Evolutionary conservation across 2,888 invertebrate species (phyloP).

Genomic region (Callimorpha dominula): DNA sequence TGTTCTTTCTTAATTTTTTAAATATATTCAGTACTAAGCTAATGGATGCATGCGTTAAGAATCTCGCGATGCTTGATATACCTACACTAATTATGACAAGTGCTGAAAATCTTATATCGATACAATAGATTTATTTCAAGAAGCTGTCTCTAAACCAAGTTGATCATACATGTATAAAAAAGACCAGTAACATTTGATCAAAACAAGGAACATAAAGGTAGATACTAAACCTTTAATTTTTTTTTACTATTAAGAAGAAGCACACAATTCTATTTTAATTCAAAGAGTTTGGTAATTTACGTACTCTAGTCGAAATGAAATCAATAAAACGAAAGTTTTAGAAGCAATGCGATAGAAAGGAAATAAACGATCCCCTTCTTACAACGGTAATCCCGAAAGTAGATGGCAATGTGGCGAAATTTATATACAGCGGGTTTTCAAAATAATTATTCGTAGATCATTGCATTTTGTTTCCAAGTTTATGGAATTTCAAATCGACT

Average conservation of each 20-base stretch:
- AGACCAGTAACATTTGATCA: too few relatives aligned
- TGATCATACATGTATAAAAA: too few relatives aligned
- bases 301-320: constrained; percentile 23
- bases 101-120: too few relatives aligned
- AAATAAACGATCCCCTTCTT: constrained; percentile 85
- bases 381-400: constrained; percentile 84
- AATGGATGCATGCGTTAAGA: background rate
- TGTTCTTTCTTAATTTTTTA: too few relatives aligned
- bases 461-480: constrained; percentile 28
- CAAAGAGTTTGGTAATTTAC: constrained; percentile 5
- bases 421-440: constrained; percentile 69
- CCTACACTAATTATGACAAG: background rate
- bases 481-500: background rate
- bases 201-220: too few relatives aligned
- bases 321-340: constrained; percentile 62
- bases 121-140: too few relatives aligned
- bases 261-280: constrained; percentile 10
- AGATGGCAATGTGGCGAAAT: constrained; percentile 80
- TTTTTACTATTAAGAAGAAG: background rate
- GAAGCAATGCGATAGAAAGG: constrained; percentile 69
- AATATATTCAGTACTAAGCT: too few relatives aligned
- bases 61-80: too few relatives aligned
- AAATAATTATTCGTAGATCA: constrained; percentile 36
- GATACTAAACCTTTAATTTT: too few relatives aligned
- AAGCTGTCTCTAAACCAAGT: too few relatives aligned